Conservation (phyloP, 2,888 invertebrate species). For the Ophraella communa region DNA sequence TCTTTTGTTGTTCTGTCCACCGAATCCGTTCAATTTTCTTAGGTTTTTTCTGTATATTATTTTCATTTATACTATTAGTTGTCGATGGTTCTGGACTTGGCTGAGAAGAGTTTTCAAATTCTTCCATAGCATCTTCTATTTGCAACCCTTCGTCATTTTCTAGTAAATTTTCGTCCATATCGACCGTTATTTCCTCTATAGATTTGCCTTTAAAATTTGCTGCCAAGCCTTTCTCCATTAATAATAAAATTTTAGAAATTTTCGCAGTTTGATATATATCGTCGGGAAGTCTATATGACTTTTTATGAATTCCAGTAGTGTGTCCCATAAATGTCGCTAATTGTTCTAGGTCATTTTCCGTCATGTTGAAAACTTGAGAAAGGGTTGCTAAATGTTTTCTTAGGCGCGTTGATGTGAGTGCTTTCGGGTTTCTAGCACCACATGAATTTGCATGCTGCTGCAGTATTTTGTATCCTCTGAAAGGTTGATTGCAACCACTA, state of each 20-base stretch:
- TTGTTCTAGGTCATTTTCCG: conserved; percentile 28
- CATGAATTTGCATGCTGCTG: background rate
- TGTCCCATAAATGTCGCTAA: conserved; percentile 18
- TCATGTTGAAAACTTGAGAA: background rate
- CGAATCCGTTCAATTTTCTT: background rate
- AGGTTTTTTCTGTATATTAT: background rate
- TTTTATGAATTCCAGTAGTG: conserved; percentile 7
- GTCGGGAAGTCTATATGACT: conserved; percentile 3
- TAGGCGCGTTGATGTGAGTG: conserved; percentile 16
- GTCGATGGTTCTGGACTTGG: background rate
- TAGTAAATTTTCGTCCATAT: conserved; percentile 23
- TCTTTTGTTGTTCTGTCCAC: conserved; percentile 13
- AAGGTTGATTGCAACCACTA: conserved; percentile 19
- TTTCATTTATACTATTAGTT: background rate
- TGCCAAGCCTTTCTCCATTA: conserved; percentile 35
- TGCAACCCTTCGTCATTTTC: too few relatives aligned
- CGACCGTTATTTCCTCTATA: conserved; percentile 33
- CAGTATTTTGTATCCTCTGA: conserved; percentile 18
- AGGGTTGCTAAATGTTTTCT: conserved; percentile 12
- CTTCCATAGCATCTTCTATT: too few relatives aligned
- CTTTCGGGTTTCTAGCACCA: conserved; percentile 2
- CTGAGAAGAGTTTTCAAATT: background rate
- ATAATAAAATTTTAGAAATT: conserved; percentile 31
- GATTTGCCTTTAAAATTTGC: conserved; percentile 32
- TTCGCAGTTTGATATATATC: conserved; percentile 27